Conservation (phyloP, 1,140 invertebrate species). For the Drosophila watanabei region DNA sequence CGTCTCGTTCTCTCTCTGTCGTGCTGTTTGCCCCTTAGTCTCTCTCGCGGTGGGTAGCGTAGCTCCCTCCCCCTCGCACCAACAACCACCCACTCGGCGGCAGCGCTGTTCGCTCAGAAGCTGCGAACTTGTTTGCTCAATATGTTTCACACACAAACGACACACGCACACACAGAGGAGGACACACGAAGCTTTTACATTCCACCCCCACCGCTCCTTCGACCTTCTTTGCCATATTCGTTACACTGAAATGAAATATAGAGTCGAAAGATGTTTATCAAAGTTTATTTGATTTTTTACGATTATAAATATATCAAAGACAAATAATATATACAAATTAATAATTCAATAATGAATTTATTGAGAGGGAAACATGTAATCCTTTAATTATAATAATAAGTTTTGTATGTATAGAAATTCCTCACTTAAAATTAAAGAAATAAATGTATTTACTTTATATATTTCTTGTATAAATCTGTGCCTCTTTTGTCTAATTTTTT, state of each 20-base stretch:
- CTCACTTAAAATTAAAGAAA: too few relatives aligned
- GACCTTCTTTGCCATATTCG: background rate
- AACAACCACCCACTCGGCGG: constrained; percentile 25
- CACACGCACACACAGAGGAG: constrained; percentile 35
- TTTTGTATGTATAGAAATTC: too few relatives aligned
- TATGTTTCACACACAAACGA: constrained; percentile 76
- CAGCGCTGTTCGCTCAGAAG: constrained; percentile 66
- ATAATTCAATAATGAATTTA: too few relatives aligned
- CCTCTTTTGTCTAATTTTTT: background rate
- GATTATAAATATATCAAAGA: background rate
- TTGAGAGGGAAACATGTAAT: too few relatives aligned
- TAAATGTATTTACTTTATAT: too few relatives aligned
- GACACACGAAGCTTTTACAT: constrained; percentile 73
- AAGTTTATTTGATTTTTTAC: background rate
- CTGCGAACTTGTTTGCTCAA: constrained; percentile 84
- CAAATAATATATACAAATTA: too few relatives aligned
- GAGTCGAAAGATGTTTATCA: background rate
- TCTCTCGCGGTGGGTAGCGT: background rate
- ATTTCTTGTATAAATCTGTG: background rate
- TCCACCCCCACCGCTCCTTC: constrained; percentile 6
- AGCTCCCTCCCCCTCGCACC: constrained; percentile 1
- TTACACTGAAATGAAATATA: constrained; percentile 4
- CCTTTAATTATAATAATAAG: too few relatives aligned
- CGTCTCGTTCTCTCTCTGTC: constrained; percentile 9
- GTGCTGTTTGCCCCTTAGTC: background rate